A percentile compares a stretch with the other conserved stretches of the same genome.
phyloP scores from a whole-genome alignment of 2,888 invertebrate species.

The Xanthorhoe designata region DNA sequence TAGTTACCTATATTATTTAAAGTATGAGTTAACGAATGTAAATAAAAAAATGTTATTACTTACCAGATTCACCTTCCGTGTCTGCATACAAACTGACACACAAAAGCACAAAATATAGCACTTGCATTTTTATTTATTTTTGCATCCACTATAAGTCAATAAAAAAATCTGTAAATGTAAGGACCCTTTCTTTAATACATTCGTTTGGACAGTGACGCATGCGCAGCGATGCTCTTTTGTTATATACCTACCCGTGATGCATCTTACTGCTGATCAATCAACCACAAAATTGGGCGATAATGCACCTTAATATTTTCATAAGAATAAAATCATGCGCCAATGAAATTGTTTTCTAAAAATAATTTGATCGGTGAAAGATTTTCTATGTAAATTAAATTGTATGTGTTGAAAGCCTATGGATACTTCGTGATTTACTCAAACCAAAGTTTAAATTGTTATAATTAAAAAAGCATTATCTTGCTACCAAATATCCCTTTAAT shows the following conservation, averaged over 20 bases:
- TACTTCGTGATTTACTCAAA: too few species aligned
- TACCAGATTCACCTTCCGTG: conserved; percentile 35
- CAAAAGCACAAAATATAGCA: conserved; percentile 35
- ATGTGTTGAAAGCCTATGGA: too few species aligned
- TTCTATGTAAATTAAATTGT: not conserved
- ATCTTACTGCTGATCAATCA: conserved; percentile 21
- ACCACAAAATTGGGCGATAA: conserved; percentile 8
- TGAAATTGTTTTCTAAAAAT: not conserved
- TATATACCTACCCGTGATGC: conserved; percentile 33
- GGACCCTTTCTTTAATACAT: conserved; percentile 25
- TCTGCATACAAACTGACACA: conserved; percentile 35
- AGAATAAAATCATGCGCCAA: not conserved
- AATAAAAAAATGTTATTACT: conserved; percentile 14
- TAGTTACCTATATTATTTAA: too few species aligned
- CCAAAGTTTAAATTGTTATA: too few species aligned
- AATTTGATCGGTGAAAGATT: not conserved
- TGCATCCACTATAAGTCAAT: not conserved
- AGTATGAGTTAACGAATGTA: too few species aligned
- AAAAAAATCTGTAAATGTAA: not conserved
- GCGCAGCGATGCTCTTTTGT: conserved; percentile 25
- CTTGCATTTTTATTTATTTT: conserved; percentile 34
- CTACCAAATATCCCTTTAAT: too few species aligned
- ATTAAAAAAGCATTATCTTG: too few species aligned
- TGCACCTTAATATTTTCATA: conserved; percentile 8
- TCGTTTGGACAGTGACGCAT: conserved; percentile 27